phyloP scores from a whole-genome alignment of 2,113 vertebrate species.

The Ophiodon elongatus region DNA sequence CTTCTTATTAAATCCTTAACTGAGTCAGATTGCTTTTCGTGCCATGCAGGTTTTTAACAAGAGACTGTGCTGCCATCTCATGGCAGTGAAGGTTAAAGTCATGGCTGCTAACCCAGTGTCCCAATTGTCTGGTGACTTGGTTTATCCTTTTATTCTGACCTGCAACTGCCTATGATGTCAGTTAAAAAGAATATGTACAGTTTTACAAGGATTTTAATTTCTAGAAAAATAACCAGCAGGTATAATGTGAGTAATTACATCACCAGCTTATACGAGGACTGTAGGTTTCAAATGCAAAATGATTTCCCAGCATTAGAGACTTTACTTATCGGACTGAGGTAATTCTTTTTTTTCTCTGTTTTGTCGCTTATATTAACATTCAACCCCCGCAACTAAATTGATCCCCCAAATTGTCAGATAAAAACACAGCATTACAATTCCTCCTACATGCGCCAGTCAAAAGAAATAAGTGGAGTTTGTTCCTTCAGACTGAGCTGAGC shows the following conservation, averaged over 20 bases:
- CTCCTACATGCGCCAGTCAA: neutral
- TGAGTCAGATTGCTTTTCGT: neutral
- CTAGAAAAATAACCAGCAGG: constrained; percentile 48
- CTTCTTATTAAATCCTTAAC: neutral
- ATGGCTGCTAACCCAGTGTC: neutral
- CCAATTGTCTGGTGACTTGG: neutral
- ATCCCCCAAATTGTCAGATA: constrained; percentile 12
- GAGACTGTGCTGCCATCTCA: constrained; percentile 65
- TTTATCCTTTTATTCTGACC: constrained; percentile 44
- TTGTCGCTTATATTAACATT: constrained; percentile 5
- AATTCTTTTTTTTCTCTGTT: neutral
- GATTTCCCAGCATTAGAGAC: neutral
- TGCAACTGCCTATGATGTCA: constrained; percentile 62
- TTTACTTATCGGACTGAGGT: neutral
- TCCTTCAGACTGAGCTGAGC: neutral
- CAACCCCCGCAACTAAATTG: neutral
- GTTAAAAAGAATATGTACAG: constrained; percentile 46
- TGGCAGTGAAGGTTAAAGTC: constrained; percentile 25
- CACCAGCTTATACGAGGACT: neutral
- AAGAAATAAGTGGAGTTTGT: neutral
- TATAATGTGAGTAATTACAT: constrained; percentile 41
- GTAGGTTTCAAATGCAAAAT: constrained; percentile 5
- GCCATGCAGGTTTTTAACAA: neutral
- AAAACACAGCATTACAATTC: constrained; percentile 12
- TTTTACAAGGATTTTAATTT: constrained; percentile 62